Conservation (phyloP, 1,140 invertebrate genomes). For the Chrysomallon squamiferum region DNA sequence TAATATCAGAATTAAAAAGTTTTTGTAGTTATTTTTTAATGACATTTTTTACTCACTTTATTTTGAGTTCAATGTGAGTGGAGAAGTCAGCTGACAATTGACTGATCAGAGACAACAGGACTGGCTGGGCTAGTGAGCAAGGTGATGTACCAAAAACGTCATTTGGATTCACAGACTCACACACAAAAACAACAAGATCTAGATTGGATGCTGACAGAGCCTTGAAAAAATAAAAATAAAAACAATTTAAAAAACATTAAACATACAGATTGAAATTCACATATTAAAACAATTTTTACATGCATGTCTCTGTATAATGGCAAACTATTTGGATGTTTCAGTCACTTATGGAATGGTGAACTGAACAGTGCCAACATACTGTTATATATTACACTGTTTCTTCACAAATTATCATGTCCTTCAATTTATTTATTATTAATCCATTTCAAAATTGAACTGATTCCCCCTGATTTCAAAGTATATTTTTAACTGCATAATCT, state of each 20-base stretch:
- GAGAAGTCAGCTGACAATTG: constrained; percentile 88
- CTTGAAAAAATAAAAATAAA: constrained; percentile 57
- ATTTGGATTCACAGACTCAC: constrained; percentile 79
- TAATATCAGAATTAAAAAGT: too few relatives aligned
- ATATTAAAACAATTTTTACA: not conserved
- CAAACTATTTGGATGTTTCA: too few relatives aligned
- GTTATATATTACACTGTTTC: too few relatives aligned
- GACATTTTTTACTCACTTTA: constrained; percentile 78
- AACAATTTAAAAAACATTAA: not conserved
- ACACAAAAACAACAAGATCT: constrained; percentile 81
- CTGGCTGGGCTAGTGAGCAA: constrained; percentile 80
- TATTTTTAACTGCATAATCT: too few relatives aligned
- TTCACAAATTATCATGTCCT: too few relatives aligned
- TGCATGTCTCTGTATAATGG: not conserved
- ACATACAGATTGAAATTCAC: not conserved
- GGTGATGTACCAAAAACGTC: constrained; percentile 75
- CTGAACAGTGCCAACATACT: too few relatives aligned
- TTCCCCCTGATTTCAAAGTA: too few relatives aligned
- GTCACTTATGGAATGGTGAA: too few relatives aligned
- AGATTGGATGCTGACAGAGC: constrained; percentile 87
- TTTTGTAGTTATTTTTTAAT: too few relatives aligned
- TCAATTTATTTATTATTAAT: too few relatives aligned
- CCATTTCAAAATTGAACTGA: too few relatives aligned
- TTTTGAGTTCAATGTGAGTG: constrained; percentile 84
- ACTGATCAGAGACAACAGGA: constrained; percentile 89